These are phyloP conservation scores for Notothenia rossii DNA, from an alignment of 2,113 vertebrate species.

Conservation along the genomic window DNA sequence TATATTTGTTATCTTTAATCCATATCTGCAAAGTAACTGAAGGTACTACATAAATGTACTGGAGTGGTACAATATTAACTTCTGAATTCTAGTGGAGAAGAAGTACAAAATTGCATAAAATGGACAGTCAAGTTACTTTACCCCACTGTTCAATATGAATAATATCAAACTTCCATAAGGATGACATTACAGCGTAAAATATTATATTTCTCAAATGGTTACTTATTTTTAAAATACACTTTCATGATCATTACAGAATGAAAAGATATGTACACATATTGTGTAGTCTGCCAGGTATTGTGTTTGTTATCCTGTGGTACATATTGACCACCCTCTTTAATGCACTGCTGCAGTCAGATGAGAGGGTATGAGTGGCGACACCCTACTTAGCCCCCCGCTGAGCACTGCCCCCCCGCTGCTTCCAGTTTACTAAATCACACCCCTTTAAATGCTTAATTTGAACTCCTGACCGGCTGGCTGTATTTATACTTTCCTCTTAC, in stretches of 20 bases:
- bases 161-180: too few species aligned
- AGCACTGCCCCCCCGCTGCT: slow-evolving; percentile 21
- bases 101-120: neutral
- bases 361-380: slow-evolving; percentile 46
- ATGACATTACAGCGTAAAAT: neutral
- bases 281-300: neutral
- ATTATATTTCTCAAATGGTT: neutral
- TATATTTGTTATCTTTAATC: too few species aligned
- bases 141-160: too few species aligned
- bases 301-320: neutral
- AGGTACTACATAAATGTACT: too few species aligned
- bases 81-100: too few species aligned
- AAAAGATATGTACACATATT: neutral
- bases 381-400: slow-evolving; percentile 44
- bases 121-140: neutral
- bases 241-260: neutral
- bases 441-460: slow-evolving; percentile 32
- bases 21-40: too few species aligned
- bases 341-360: slow-evolving; percentile 77
- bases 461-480: slow-evolving; percentile 33
- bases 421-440: slow-evolving; percentile 32
- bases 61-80: too few species aligned
- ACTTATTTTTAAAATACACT: neutral
- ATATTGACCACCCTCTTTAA: slow-evolving; percentile 21
- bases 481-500: slow-evolving; percentile 42